A percentile compares a stretch with the other conserved stretches of the same genome.
phyloP scores from a whole-genome alignment of 2,888 invertebrate genomes.

The Cynaeus angustus region DNA sequence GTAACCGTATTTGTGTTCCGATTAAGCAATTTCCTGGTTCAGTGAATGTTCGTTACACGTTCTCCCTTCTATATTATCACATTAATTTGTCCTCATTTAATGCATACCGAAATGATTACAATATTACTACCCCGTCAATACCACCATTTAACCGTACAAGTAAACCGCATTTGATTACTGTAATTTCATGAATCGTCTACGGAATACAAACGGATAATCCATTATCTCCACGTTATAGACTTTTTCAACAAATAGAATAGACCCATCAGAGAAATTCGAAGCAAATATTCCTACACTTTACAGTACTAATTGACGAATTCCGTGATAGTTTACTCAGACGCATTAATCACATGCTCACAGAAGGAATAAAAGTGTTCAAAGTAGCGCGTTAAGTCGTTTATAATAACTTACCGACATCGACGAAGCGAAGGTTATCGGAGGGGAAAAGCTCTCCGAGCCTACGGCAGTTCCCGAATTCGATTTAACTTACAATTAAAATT shows the following conservation, averaged over 20 bases:
- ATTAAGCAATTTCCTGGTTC: slow-evolving; percentile 57
- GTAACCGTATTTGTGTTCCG: slow-evolving; percentile 55
- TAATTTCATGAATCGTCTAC: slow-evolving; percentile 4
- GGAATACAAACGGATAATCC: background rate
- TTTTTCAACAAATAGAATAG: slow-evolving; percentile 6
- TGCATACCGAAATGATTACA: slow-evolving; percentile 53
- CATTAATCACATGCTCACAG: slow-evolving; percentile 43
- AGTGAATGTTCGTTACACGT: slow-evolving; percentile 54
- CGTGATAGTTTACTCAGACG: slow-evolving; percentile 38
- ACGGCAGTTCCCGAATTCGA: slow-evolving; percentile 18
- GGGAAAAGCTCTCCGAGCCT: background rate
- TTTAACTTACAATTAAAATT: slow-evolving; percentile 18
- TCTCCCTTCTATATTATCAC: slow-evolving; percentile 53
- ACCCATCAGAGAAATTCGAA: background rate
- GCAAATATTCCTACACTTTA: slow-evolving; percentile 17
- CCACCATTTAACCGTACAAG: slow-evolving; percentile 16
- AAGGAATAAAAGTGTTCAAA: slow-evolving; percentile 32
- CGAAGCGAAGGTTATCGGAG: background rate
- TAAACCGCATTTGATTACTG: slow-evolving; percentile 27
- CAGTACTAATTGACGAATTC: slow-evolving; percentile 46
- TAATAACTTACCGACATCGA: slow-evolving; percentile 28
- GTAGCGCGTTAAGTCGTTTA: slow-evolving; percentile 44
- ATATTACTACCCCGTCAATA: slow-evolving; percentile 51
- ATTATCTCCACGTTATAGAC: slow-evolving; percentile 1
- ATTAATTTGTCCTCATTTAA: slow-evolving; percentile 57